phyloP scores from a whole-genome alignment of 2,888 invertebrate genomes.

The Cephus sareptanus region DNA sequence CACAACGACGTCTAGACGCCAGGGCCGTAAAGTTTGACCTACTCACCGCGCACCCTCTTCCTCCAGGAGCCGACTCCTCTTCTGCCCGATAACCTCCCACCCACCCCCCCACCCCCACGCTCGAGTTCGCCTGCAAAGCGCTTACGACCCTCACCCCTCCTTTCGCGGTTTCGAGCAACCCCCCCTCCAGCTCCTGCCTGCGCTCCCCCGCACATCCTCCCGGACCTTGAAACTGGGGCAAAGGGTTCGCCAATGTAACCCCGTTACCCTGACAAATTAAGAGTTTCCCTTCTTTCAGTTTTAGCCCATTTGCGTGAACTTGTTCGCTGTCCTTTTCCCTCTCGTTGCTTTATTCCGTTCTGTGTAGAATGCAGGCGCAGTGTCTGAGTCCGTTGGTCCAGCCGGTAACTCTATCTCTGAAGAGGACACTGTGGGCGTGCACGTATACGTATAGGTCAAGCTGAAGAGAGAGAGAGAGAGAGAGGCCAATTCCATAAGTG shows the following conservation, averaged over 20 bases:
- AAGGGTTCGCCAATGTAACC: slow-evolving; percentile 35
- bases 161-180: slow-evolving; percentile 7
- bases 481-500: no score
- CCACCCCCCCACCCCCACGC: neutral
- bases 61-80: slow-evolving; percentile 7
- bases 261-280: no score
- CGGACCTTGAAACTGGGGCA: slow-evolving; percentile 50
- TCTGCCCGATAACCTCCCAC: slow-evolving; percentile 10
- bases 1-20: slow-evolving; percentile 65
- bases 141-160: slow-evolving; percentile 55
- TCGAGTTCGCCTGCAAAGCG: neutral
- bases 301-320: no score
- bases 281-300: no score
- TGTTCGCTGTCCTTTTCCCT: no score
- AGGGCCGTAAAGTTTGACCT: slow-evolving; percentile 66
- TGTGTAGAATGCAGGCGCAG: no score
- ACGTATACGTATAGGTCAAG: no score
- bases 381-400: no score
- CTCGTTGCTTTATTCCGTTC: no score
- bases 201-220: neutral
- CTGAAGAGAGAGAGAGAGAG: no score
- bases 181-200: neutral
- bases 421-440: neutral
- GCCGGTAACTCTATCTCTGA: slow-evolving; percentile 24
- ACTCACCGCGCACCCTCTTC: slow-evolving; percentile 57